Conservation (phyloP, 2,888 invertebrate species). For the Polymixis flavicincta region DNA sequence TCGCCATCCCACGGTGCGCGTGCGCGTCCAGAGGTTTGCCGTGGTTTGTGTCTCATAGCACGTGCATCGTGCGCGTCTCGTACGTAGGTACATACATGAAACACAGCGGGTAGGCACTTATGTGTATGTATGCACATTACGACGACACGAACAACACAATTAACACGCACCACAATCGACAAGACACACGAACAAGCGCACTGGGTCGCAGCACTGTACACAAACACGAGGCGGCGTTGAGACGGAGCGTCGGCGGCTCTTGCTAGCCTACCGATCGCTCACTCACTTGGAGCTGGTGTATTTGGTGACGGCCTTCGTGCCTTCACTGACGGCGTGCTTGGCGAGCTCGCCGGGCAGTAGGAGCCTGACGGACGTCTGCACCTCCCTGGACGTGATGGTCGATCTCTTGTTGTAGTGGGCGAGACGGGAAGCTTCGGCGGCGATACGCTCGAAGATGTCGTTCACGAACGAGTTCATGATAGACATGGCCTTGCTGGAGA, state of each 20-base stretch:
- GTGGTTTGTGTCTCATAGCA: not conserved
- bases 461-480: slow-evolving; percentile 94
- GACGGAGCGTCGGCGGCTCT: slow-evolving; percentile 17
- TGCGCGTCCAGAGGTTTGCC: slow-evolving; percentile 8
- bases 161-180: slow-evolving; percentile 14
- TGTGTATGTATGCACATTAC: slow-evolving; percentile 6
- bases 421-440: slow-evolving; percentile 91
- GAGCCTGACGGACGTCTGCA: slow-evolving; percentile 93
- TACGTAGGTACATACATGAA: slow-evolving; percentile 5
- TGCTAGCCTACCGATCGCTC: slow-evolving; percentile 41
- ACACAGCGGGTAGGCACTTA: not conserved
- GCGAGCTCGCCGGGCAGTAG: slow-evolving; percentile 93
- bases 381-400: slow-evolving; percentile 92
- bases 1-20: slow-evolving; percentile 11
- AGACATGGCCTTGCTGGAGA: slow-evolving; percentile 91
- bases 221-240: slow-evolving; percentile 4
- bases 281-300: slow-evolving; percentile 88
- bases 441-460: slow-evolving; percentile 93
- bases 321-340: slow-evolving; percentile 93
- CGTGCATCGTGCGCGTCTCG: slow-evolving; percentile 9
- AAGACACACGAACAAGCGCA: slow-evolving; percentile 20
- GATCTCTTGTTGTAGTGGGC: slow-evolving; percentile 92
- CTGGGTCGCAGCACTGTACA: slow-evolving; percentile 7
- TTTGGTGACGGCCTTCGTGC: slow-evolving; percentile 92
- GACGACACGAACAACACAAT: slow-evolving; percentile 9